Percentiles rank a stretch among this genome's conserved stretches.
Evolutionary conservation across 2,113 vertebrate genomes (phyloP).

Genomic region (Dipodomys ordii): DNA sequence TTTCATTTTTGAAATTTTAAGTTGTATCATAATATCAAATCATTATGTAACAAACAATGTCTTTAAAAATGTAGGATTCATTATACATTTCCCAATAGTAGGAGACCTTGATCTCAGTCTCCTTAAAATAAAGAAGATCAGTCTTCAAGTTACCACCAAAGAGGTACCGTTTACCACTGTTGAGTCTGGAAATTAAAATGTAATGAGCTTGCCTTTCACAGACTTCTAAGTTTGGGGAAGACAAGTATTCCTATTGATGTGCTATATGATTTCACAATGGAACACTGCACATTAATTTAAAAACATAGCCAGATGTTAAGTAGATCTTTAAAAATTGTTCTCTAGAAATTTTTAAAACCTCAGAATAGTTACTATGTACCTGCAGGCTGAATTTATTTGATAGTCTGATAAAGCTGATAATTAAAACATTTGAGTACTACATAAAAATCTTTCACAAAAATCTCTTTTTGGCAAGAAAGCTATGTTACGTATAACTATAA

Average conservation of each 20-base stretch:
- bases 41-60: not conserved
- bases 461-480: not conserved
- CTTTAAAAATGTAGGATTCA: not conserved
- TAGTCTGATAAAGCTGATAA: not conserved
- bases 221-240: not conserved
- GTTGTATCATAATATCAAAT: not conserved
- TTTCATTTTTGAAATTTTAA: not conserved
- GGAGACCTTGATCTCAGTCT: not conserved
- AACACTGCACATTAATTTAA: not conserved
- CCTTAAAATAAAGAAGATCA: not conserved
- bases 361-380: not conserved
- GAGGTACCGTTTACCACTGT: not conserved
- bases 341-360: not conserved
- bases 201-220: not conserved
- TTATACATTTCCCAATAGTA: not conserved
- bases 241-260: not conserved
- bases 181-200: not conserved
- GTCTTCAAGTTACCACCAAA: not conserved
- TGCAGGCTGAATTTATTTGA: not conserved
- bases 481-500: not conserved
- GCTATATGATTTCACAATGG: not conserved
- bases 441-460: not conserved
- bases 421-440: slow-evolving; percentile 3
- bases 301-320: not conserved
- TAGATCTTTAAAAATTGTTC: not conserved